Conservation (phyloP, 2,888 invertebrate species). For the Synergus umbraculus region DNA sequence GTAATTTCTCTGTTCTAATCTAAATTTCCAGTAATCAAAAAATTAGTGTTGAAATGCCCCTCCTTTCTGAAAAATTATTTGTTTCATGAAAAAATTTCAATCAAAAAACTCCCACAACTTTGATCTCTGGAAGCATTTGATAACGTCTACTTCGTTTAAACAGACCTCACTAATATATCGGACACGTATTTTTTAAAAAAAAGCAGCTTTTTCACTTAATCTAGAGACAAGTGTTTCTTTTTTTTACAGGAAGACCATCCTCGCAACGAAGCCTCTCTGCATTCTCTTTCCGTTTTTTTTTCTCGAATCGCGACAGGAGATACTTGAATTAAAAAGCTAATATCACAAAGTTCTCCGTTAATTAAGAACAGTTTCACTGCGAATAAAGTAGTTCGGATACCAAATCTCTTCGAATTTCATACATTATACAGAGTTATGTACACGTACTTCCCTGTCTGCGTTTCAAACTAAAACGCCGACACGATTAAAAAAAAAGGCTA, state of each 20-base stretch:
- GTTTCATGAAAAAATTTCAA: conserved; percentile 7
- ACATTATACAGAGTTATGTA: conserved; percentile 30
- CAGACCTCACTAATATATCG: neutral
- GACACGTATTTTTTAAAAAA: conserved; percentile 10
- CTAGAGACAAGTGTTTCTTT: conserved; percentile 59
- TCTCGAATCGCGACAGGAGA: conserved; percentile 48
- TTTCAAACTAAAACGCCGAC: conserved; percentile 22
- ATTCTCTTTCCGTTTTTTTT: conserved; percentile 47
- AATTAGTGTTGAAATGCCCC: conserved; percentile 18
- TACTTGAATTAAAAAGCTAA: conserved; percentile 56
- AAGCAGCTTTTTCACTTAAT: conserved; percentile 4
- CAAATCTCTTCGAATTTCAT: conserved; percentile 38
- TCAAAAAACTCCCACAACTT: neutral
- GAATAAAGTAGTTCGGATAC: conserved; percentile 33
- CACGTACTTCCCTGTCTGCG: conserved; percentile 14
- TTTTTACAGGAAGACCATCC: conserved; percentile 22
- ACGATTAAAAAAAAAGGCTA: neutral
- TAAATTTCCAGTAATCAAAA: conserved; percentile 12
- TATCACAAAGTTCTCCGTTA: conserved; percentile 54
- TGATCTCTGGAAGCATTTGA: neutral
- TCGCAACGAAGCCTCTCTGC: conserved; percentile 43
- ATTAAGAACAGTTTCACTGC: conserved; percentile 25
- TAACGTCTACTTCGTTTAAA: neutral
- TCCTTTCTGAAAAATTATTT: conserved; percentile 36
- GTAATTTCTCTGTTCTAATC: neutral